A percentile compares a stretch with the other conserved stretches of the same genome.
These are phyloP conservation scores for Zygogramma bicolorata DNA, from an alignment of 2,888 invertebrate genomes.

Conservation along the genomic window DNA sequence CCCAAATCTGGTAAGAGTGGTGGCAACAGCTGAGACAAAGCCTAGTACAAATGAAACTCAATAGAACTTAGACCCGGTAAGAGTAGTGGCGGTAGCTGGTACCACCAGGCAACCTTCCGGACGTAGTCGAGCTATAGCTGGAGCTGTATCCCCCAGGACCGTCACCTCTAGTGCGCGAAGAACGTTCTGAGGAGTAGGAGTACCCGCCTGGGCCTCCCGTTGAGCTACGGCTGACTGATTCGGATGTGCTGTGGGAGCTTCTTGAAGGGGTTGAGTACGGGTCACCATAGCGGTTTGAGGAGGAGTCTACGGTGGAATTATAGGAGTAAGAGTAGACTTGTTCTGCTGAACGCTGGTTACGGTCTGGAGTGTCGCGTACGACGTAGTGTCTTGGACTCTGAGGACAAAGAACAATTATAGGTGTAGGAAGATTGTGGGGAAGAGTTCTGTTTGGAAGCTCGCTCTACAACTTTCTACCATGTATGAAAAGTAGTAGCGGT, in stretches of 20 bases:
- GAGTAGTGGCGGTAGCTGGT: conserved; percentile 87
- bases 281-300: conserved; percentile 68
- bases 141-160: conserved; percentile 84
- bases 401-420: conserved; percentile 66
- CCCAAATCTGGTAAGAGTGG: conserved; percentile 88
- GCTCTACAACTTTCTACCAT: too few relatives aligned
- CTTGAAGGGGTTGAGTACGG: conserved; percentile 73
- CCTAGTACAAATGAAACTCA: too few relatives aligned
- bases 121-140: conserved; percentile 82
- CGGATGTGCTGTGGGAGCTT: conserved; percentile 76
- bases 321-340: conserved; percentile 90
- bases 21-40: conserved; percentile 87
- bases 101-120: conserved; percentile 86
- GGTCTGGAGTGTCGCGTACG: conserved; percentile 81
- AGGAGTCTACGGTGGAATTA: conserved; percentile 71
- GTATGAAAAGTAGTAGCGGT: too few relatives aligned
- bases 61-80: conserved; percentile 80
- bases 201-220: conserved; percentile 78
- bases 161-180: conserved; percentile 75
- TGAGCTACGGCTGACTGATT: conserved; percentile 76
- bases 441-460: background rate
- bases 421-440: background rate
- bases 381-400: conserved; percentile 92
- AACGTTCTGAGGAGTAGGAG: conserved; percentile 80
- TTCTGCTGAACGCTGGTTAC: conserved; percentile 79